Percentiles rank a stretch among this genome's conserved stretches.
These are phyloP conservation scores for Eupelmus urozonus DNA, from an alignment of 2,888 invertebrate species.

Conservation along the genomic window DNA sequence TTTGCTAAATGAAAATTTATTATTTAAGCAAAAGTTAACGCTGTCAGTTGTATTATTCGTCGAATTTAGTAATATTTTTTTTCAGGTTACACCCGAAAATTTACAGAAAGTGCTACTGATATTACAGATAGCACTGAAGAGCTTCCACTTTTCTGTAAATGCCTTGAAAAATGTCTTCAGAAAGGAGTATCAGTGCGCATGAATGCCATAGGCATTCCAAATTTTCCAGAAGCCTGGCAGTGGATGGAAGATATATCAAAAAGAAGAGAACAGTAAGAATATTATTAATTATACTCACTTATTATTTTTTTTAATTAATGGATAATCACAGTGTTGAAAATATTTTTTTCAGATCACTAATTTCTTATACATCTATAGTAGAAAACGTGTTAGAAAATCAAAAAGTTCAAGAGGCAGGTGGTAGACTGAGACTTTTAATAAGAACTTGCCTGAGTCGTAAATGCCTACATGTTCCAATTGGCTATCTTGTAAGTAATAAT, in stretches of 20 bases:
- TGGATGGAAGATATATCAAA: conserved; percentile 79
- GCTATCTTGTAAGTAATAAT: conserved; percentile 75
- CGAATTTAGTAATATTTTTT: conserved; percentile 3
- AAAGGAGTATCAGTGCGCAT: conserved; percentile 78
- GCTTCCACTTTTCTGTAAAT: conserved; percentile 79
- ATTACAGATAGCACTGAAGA: conserved; percentile 78
- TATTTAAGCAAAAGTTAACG: background rate
- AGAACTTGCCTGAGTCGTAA: conserved; percentile 78
- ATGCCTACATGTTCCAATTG: conserved; percentile 80
- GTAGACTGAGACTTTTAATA: conserved; percentile 78
- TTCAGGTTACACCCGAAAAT: conserved; percentile 76
- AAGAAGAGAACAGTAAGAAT: conserved; percentile 58
- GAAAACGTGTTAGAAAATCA: conserved; percentile 76
- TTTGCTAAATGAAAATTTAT: background rate
- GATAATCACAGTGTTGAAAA: conserved; percentile 16
- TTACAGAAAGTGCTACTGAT: conserved; percentile 73
- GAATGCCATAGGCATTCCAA: conserved; percentile 76
- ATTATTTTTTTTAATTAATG: background rate
- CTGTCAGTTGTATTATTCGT: background rate
- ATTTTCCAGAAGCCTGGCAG: conserved; percentile 78
- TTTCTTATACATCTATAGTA: conserved; percentile 76
- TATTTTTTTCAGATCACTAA: conserved; percentile 68
- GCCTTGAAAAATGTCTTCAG: conserved; percentile 80
- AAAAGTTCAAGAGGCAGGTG: conserved; percentile 76
- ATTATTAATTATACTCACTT: background rate